These are phyloP conservation scores for Archips xylosteana DNA, from an alignment of 2,888 invertebrate species.

Conservation along the genomic window DNA sequence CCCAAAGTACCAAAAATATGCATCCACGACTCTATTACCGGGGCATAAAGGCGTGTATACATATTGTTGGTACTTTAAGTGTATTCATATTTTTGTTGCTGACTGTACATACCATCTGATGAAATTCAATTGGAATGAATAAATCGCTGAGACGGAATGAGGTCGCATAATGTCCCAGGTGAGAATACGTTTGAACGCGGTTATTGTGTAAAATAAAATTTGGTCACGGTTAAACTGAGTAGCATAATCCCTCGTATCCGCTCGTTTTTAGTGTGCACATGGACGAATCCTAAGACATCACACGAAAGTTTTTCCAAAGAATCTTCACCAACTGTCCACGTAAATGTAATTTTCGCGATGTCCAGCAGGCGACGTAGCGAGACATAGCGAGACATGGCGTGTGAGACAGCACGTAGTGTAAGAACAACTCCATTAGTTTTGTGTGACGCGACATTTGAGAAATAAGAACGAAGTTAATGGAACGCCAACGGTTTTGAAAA, in stretches of 20 bases:
- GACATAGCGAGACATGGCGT: background rate
- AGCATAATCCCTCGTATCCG: background rate
- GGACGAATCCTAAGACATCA: too few relatives aligned
- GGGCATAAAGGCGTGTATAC: too few relatives aligned
- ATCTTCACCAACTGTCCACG: too few relatives aligned
- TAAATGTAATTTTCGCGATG: slow-evolving; percentile 9
- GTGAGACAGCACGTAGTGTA: background rate
- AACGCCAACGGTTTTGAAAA: background rate
- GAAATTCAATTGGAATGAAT: background rate
- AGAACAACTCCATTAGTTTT: slow-evolving; percentile 6
- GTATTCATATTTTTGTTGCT: too few relatives aligned
- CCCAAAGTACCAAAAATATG: too few relatives aligned
- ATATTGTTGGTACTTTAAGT: too few relatives aligned
- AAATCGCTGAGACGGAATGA: background rate
- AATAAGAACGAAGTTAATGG: slow-evolving; percentile 1
- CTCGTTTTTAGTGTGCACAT: too few relatives aligned
- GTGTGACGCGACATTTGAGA: slow-evolving; percentile 3
- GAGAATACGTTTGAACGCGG: background rate
- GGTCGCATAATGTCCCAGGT: background rate
- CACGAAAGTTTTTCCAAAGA: too few relatives aligned
- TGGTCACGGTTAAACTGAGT: background rate
- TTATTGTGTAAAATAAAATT: background rate
- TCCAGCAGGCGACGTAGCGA: background rate
- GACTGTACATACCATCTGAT: background rate
- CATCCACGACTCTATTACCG: too few relatives aligned